Evolutionary conservation across 2,113 vertebrate species (phyloP).

Genomic region (Cepphus grylle): DNA sequence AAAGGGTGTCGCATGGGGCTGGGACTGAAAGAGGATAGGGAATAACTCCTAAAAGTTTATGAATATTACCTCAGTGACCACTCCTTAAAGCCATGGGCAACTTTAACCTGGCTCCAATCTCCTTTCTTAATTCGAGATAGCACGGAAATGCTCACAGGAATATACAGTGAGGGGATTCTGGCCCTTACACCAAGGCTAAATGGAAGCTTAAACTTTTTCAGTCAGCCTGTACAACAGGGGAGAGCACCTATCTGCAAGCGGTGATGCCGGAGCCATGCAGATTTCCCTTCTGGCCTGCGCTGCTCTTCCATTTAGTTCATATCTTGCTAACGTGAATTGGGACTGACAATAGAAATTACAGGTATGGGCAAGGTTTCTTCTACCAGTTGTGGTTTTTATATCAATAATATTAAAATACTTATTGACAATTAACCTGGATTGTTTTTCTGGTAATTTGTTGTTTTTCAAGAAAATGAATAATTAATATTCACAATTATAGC

Average conservation of each 20-base stretch:
- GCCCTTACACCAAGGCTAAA: neutral
- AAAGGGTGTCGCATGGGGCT: neutral
- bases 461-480: neutral
- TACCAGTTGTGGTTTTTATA: neutral
- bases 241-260: neutral
- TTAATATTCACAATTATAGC: neutral
- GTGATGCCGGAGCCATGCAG: neutral
- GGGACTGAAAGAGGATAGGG: accelerated
- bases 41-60: neutral
- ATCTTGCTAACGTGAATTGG: neutral
- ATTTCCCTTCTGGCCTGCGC: neutral
- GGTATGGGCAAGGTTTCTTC: neutral
- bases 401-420: neutral
- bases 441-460: neutral
- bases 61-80: neutral
- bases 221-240: neutral
- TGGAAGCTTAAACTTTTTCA: neutral
- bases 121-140: neutral
- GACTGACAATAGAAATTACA: neutral
- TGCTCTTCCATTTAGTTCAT: neutral
- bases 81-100: neutral
- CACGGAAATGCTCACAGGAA: neutral
- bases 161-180: neutral
- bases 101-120: neutral
- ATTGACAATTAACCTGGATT: neutral